A percentile compares a stretch with the other conserved stretches of the same genome.
phyloP scores from a whole-genome alignment of 2,113 vertebrate genomes.

The Arenaria interpres region DNA sequence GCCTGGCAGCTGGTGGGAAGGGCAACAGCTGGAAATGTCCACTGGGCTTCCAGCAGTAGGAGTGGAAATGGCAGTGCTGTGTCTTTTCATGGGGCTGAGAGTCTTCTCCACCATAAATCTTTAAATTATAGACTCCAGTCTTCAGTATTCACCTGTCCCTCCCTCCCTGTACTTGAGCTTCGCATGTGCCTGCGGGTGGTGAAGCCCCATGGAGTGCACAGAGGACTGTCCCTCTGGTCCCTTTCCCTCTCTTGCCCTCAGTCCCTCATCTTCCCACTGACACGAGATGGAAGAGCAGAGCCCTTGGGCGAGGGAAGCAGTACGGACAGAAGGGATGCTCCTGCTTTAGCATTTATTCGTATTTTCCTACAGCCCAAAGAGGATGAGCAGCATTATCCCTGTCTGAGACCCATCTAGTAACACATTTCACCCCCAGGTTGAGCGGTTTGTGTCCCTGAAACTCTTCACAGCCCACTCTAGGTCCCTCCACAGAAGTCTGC shows the following conservation, averaged over 20 bases:
- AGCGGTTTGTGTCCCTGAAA: background rate
- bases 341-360: background rate
- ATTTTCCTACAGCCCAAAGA: background rate
- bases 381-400: background rate
- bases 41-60: background rate
- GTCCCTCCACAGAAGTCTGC: background rate
- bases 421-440: background rate
- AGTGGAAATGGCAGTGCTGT: accelerated
- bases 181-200: background rate
- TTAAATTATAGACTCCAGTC: background rate
- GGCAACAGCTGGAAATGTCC: constrained; percentile 25
- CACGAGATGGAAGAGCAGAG: background rate
- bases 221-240: background rate
- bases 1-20: background rate
- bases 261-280: background rate
- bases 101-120: accelerated
- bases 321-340: background rate
- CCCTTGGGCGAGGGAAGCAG: background rate
- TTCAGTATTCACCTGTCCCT: accelerated
- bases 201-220: accelerated
- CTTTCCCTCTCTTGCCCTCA: too few relatives aligned
- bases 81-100: accelerated
- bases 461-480: background rate
- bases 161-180: background rate
- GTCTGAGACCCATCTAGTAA: background rate